Evolutionary conservation across 2,113 vertebrate genomes (phyloP).

Genomic region (Rutilus rutilus): DNA sequence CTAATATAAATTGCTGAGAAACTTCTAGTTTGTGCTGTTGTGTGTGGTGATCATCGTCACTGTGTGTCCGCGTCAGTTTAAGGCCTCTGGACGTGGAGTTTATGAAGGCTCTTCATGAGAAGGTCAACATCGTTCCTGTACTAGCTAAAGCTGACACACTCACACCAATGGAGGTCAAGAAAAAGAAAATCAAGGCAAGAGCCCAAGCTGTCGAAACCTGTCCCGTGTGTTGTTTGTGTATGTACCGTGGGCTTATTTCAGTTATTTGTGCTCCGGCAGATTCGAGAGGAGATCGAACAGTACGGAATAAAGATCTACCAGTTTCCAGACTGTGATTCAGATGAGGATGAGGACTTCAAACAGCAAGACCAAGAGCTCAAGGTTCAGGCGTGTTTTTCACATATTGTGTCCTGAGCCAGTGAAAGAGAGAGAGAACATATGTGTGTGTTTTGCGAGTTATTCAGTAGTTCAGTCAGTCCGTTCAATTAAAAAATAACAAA

Average conservation of each 20-base stretch:
- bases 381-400: too few relatives aligned
- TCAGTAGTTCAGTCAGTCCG: too few relatives aligned
- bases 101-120: slow-evolving; percentile 94
- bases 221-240: not conserved
- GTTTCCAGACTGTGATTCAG: slow-evolving; percentile 96
- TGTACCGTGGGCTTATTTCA: not conserved
- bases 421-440: too few relatives aligned
- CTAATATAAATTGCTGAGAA: too few relatives aligned
- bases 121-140: slow-evolving; percentile 95
- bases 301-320: slow-evolving; percentile 96
- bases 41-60: not conserved
- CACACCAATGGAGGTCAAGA: slow-evolving; percentile 88
- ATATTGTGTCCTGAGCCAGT: too few relatives aligned
- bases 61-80: slow-evolving; percentile 75
- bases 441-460: too few relatives aligned
- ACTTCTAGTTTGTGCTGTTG: not conserved
- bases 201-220: not conserved
- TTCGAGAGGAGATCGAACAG: slow-evolving; percentile 91
- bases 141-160: slow-evolving; percentile 96
- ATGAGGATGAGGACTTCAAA: slow-evolving; percentile 97
- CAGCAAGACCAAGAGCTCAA: slow-evolving; percentile 91
- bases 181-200: slow-evolving; percentile 91
- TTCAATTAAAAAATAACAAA: too few relatives aligned
- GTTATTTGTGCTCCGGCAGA: slow-evolving; percentile 70
- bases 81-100: slow-evolving; percentile 96